Conservation (phyloP, 1,140 invertebrate genomes). For the Euwallacea fornicatus region DNA sequence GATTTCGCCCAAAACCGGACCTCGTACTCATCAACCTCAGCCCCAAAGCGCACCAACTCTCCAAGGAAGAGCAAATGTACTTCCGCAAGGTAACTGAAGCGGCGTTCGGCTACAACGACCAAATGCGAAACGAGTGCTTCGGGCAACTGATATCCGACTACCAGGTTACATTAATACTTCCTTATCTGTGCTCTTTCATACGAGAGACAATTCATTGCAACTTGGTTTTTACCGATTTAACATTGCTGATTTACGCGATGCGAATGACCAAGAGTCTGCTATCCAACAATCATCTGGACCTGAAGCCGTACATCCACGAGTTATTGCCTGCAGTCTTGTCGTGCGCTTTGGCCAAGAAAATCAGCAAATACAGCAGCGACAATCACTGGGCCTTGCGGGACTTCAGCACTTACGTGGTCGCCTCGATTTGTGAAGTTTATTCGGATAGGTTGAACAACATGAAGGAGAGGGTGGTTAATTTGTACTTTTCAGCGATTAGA, state of each 20-base stretch:
- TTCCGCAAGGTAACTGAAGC: conserved; percentile 42
- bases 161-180: conserved; percentile 37
- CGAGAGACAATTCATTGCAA: conserved; percentile 41
- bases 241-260: conserved; percentile 43
- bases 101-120: conserved; percentile 44
- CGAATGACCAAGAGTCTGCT: conserved; percentile 42
- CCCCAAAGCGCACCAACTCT: conserved; percentile 38
- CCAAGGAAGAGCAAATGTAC: conserved; percentile 43
- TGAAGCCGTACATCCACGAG: conserved; percentile 39
- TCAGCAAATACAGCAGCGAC: conserved; percentile 44
- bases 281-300: conserved; percentile 35
- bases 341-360: conserved; percentile 40
- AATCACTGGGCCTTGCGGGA: conserved; percentile 46
- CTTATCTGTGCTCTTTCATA: conserved; percentile 42
- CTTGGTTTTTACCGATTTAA: conserved; percentile 41
- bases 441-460: conserved; percentile 42
- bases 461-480: conserved; percentile 34
- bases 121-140: conserved; percentile 39
- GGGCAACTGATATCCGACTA: conserved; percentile 38
- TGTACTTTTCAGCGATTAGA: conserved; percentile 39
- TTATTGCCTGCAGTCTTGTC: conserved; percentile 40
- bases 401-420: conserved; percentile 40
- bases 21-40: conserved; percentile 39
- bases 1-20: conserved; percentile 41
- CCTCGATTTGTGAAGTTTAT: conserved; percentile 39